Base-by-base conservation (phyloP, 2,113 vertebrate species). In the Perognathus longimembris region DNA sequence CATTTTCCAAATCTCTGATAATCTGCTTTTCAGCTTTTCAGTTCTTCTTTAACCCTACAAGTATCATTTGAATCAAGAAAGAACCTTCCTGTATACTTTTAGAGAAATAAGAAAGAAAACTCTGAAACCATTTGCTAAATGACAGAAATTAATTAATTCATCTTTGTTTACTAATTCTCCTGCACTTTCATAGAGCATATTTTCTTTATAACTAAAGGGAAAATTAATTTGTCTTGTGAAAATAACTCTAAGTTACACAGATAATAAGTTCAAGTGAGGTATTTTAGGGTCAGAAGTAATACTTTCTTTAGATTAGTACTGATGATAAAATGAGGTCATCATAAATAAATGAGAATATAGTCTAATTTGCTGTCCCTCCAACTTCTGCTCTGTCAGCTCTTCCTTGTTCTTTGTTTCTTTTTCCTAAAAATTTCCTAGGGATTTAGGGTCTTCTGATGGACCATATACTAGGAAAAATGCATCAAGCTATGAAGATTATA, bases 131-230 rank as follows among this genome's bases (percentile, higher is more conserved):
- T 71, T 82, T 36, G 61, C n/a, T 70, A 3, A 67, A 24, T 75
- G 22, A 67, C 6, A 73, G 12, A 92, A 54, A 86, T 63, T n/a
- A 22, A 40, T 76, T 92, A 18, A 64, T 2, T 6, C 26, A n/a
- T 54, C 50, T 54, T 15, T n/a, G 21, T 63, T 0, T 70, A 28
- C 34, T 70, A 81, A 75, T 9, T 63, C 12, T 57, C 28, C 34
- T 38, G 69, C 15, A 12, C 34, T 54, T 75, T 90, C 18, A 28
- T 6, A 40, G 3, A 64, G 28, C 64, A 2, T 69, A 22, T 86
- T 86, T 57, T 87, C 80, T 85, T 92, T 90, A 54, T 94, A 38
- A 79, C 24, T 67, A 36, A 36, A 78, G 17, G 30, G 66, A 10
- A 78, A 76, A 90, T 59, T 1, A 11, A 10, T 78, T 26, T 76